Percentiles rank a stretch among this genome's conserved stretches.
Conservation (phyloP, 2,888 invertebrate species). For the Cheilosia scutellata region DNA sequence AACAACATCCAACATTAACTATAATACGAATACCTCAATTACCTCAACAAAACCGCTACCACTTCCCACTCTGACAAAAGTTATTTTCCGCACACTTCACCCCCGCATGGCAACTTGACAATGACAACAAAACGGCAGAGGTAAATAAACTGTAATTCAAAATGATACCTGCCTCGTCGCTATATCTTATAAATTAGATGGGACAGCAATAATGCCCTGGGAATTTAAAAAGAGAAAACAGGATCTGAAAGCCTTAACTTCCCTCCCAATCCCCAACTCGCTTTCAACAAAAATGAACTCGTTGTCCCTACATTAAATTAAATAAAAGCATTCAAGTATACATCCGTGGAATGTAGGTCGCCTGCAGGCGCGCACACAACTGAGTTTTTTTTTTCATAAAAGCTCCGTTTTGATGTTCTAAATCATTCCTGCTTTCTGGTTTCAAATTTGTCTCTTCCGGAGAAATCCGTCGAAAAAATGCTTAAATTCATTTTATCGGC, state of each 20-base stretch:
- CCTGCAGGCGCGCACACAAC: constrained; percentile 31
- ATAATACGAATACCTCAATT: constrained; percentile 53
- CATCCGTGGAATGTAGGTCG: constrained; percentile 57
- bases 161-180: constrained; percentile 57
- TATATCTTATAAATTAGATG: constrained; percentile 48
- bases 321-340: constrained; percentile 56
- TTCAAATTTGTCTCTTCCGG: constrained; percentile 18
- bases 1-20: constrained; percentile 35
- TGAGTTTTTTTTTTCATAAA: constrained; percentile 6
- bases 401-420: neutral
- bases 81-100: constrained; percentile 35
- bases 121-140: constrained; percentile 47
- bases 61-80: constrained; percentile 4
- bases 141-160: constrained; percentile 66
- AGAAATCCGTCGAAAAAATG: neutral
- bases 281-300: constrained; percentile 14
- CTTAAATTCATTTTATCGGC: too few species aligned
- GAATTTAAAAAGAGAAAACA: constrained; percentile 31
- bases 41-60: neutral
- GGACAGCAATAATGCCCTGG: constrained; percentile 39
- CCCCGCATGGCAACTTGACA: constrained; percentile 29
- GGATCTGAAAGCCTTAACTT: constrained; percentile 39
- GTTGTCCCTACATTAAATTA: constrained; percentile 50
- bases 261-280: constrained; percentile 11
- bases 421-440: constrained; percentile 20